Percentiles rank a stretch among this genome's conserved stretches.
phyloP scores from a whole-genome alignment of 37 sponge, comb jelly and placozoan genomes.

The Mnemiopsis leidyi region DNA sequence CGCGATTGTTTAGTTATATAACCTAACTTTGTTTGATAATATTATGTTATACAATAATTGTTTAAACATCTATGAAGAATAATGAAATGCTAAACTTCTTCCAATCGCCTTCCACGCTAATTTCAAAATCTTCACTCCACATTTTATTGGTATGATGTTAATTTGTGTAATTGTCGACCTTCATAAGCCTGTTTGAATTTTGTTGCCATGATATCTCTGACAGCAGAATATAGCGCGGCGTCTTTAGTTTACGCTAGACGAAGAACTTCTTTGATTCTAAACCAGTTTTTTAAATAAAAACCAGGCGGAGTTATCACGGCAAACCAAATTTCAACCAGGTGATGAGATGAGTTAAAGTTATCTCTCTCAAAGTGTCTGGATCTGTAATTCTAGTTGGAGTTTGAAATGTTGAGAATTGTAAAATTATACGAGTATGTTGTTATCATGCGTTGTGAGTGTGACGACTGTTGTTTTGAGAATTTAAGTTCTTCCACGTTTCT shows the following conservation, averaged over 20 bases:
- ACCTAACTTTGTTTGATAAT: slow-evolving; percentile 47
- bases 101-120: neutral
- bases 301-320: too few relatives aligned
- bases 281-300: too few relatives aligned
- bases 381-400: neutral
- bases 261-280: too few relatives aligned
- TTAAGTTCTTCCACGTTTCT: neutral
- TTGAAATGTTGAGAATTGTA: neutral
- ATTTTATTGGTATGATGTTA: neutral
- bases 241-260: too few relatives aligned
- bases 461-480: neutral
- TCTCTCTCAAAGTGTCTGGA: too few relatives aligned
- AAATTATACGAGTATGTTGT: neutral
- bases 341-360: neutral
- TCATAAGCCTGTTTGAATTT: too few relatives aligned
- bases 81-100: neutral
- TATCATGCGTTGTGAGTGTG: neutral
- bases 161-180: neutral
- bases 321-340: too few relatives aligned
- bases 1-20: neutral
- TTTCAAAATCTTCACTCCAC: neutral
- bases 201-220: too few relatives aligned
- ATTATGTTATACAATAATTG: slow-evolving; percentile 6
- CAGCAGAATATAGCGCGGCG: too few relatives aligned
- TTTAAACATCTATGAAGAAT: neutral